Percentiles rank a stretch among this genome's conserved stretches.
These are phyloP conservation scores for Turnix velox DNA, from an alignment of 2,113 vertebrate species.

Conservation along the genomic window DNA sequence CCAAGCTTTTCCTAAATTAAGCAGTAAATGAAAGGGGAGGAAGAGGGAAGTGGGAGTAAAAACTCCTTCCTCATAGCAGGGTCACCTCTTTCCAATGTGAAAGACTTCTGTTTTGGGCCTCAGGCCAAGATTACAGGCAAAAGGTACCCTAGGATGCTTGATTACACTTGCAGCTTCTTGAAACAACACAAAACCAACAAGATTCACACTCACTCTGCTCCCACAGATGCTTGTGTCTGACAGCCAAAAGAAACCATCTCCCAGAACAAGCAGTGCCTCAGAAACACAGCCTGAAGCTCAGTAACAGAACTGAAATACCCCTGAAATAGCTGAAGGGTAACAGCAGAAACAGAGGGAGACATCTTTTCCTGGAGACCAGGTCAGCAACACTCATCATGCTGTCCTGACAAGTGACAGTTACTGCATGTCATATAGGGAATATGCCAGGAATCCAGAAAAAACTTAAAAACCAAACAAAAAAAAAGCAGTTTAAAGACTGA, in stretches of 20 bases:
- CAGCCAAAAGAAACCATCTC: not conserved
- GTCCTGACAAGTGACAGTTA: not conserved
- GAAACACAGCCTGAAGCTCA: not conserved
- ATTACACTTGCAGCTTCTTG: not conserved
- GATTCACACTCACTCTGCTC: not conserved
- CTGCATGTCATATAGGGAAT: not conserved
- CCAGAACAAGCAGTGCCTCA: not conserved
- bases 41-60: not conserved
- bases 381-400: not conserved
- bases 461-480: too few relatives aligned
- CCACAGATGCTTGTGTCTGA: fast-evolving
- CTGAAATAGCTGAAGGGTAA: not conserved
- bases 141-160: not conserved
- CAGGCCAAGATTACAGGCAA: not conserved
- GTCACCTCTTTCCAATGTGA: not conserved
- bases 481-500: not conserved
- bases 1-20: not conserved
- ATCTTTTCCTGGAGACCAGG: not conserved
- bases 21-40: not conserved
- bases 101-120: not conserved
- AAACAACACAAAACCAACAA: not conserved
- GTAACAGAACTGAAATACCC: not conserved
- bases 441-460: not conserved
- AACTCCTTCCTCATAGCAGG: not conserved
- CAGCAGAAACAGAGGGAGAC: not conserved